Conservation (phyloP, 2,888 invertebrate genomes). For the Aethes cnicana region DNA sequence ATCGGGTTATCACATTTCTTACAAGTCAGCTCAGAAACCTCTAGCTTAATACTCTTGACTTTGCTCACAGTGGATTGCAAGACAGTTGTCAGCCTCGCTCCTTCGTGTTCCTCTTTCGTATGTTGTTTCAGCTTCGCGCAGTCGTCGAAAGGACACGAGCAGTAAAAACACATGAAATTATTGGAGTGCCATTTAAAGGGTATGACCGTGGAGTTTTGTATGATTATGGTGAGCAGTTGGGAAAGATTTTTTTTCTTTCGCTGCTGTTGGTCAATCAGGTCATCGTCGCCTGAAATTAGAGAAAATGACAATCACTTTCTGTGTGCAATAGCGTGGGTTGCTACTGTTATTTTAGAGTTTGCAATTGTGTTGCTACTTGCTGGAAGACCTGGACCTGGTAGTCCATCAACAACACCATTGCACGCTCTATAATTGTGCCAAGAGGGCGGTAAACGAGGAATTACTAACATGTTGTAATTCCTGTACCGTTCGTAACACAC, state of each 20-base stretch:
- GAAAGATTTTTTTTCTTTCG: constrained; percentile 36
- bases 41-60: constrained; percentile 47
- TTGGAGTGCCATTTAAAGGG: constrained; percentile 54
- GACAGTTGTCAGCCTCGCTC: constrained; percentile 42
- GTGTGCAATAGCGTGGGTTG: too few species aligned
- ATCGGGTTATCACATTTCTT: constrained; percentile 46
- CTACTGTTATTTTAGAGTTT: too few species aligned
- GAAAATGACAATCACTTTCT: constrained; percentile 25
- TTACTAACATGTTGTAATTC: too few species aligned
- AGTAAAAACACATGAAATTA: constrained; percentile 54
- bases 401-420: too few species aligned
- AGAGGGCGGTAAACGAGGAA: too few species aligned
- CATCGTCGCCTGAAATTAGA: constrained; percentile 34
- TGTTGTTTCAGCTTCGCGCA: constrained; percentile 44
- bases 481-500: too few species aligned
- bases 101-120: constrained; percentile 43
- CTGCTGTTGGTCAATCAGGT: constrained; percentile 31
- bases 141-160: constrained; percentile 46
- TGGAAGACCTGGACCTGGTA: too few species aligned
- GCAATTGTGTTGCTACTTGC: too few species aligned
- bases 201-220: constrained; percentile 49
- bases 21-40: constrained; percentile 50
- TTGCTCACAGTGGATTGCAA: constrained; percentile 34
- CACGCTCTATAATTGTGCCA: too few species aligned
- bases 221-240: constrained; percentile 40